Base-by-base conservation (phyloP, 2,797 vertebrate genomes). In the Iguana delicatissima region DNA sequence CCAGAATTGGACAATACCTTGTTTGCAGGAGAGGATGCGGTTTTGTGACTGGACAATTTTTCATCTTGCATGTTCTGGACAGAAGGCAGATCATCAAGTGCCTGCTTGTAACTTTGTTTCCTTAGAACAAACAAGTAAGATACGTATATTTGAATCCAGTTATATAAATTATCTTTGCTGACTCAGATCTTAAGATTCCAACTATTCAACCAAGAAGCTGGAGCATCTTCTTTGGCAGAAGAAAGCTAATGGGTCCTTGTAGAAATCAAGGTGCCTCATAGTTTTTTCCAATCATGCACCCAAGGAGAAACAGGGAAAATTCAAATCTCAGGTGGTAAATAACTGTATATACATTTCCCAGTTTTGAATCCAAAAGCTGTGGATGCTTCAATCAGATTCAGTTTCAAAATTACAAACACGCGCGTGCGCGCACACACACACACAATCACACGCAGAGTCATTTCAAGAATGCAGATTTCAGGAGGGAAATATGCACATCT, bases 21-120 rank as follows among this genome's bases (percentile, higher is more conserved):
- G 96, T 97, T 98, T 59, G 95, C 93, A 0, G 97, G 97, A 80
- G 88, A 87, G 72, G 95, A 93, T 24, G 95, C 96, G 4, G 97
- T 97, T 52, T 89, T 98, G 8, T 85, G 88, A 14, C 42, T 84
- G 67, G 9, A 14, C 12, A 24, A 29, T 74, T 3, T 0, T 2
- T 0, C 22, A 62, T 87, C 95, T 94, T 62, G 92, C 0, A 12
- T 73, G 16, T 89, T 94, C 74, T 91, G 93, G 8, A 92, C 79
- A 0, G 94, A 93, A 9, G 95, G 93, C 0, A 80, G 50, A 7
- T 92, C 92, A 1, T 93, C 94, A 92, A 95, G 52, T 0, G 96
- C 97, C 86, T 98, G 98, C 91, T 98, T 99, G 76, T 94, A 97
- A 91, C 97, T 98, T 82, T 94, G 96, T 1, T 97, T 97, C 91